Percentiles rank a stretch among this genome's conserved stretches.
These are phyloP conservation scores for Epinotia bilunana DNA, from an alignment of 2,888 invertebrate species.

Conservation along the genomic window DNA sequence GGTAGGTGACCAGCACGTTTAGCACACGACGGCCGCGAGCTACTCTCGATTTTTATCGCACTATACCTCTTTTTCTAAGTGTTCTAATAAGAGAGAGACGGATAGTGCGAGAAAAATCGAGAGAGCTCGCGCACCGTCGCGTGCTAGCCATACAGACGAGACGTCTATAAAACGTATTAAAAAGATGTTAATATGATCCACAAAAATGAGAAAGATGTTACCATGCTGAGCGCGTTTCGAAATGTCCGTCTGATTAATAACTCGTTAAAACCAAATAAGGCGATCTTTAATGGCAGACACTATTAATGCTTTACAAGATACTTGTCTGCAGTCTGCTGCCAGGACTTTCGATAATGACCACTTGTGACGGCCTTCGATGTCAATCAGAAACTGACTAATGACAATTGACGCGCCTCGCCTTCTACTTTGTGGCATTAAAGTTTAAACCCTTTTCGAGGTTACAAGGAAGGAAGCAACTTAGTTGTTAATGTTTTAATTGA, in stretches of 20 bases:
- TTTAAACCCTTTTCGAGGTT: conserved; percentile 21
- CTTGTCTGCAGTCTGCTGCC: conserved; percentile 53
- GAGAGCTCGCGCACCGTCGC: too few relatives aligned
- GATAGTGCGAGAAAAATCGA: too few relatives aligned
- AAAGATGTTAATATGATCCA: conserved; percentile 4
- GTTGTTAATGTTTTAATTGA: neutral
- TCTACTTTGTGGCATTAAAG: conserved; percentile 18
- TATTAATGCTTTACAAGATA: conserved; percentile 63
- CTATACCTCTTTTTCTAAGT: too few relatives aligned
- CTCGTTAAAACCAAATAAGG: conserved; percentile 63
- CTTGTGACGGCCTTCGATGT: conserved; percentile 65
- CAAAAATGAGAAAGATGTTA: conserved; percentile 34
- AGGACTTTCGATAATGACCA: conserved; percentile 65
- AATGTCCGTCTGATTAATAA: conserved; percentile 59
- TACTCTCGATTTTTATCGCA: too few relatives aligned
- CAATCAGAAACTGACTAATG: conserved; percentile 65
- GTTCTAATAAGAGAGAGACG: too few relatives aligned
- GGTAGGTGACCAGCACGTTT: neutral
- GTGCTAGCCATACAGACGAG: too few relatives aligned
- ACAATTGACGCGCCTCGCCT: conserved; percentile 61
- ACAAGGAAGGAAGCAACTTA: conserved; percentile 3
- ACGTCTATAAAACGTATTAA: neutral
- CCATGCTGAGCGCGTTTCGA: conserved; percentile 20
- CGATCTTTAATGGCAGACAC: conserved; percentile 59
- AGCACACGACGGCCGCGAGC: too few relatives aligned